Percentiles rank a stretch among this genome's conserved stretches.
Evolutionary conservation across 1,140 invertebrate species (phyloP).

Genomic region (Sinonovacula constricta): DNA sequence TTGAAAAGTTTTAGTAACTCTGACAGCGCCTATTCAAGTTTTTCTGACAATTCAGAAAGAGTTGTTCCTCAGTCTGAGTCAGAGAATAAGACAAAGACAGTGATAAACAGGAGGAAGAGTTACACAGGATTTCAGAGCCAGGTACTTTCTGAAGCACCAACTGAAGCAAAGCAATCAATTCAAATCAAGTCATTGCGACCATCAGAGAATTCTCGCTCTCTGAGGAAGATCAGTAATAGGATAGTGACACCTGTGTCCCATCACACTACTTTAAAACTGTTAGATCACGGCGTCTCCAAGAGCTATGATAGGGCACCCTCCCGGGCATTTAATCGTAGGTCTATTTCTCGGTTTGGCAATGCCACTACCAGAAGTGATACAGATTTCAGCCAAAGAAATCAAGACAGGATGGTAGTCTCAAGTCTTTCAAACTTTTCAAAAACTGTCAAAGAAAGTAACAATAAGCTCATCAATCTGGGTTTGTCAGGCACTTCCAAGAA

Average conservation of each 20-base stretch:
- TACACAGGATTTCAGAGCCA: conserved; percentile 28
- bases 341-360: conserved; percentile 22
- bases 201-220: conserved; percentile 32
- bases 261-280: background rate
- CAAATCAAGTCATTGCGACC: conserved; percentile 30
- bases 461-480: conserved; percentile 28
- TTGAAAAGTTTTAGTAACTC: conserved; percentile 60
- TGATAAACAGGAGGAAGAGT: conserved; percentile 32
- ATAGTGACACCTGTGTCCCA: conserved; percentile 11
- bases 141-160: conserved; percentile 17
- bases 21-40: conserved; percentile 70
- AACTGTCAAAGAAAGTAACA: conserved; percentile 19
- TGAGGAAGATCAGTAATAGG: conserved; percentile 28
- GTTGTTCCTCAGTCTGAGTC: conserved; percentile 9
- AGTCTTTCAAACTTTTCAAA: conserved; percentile 25
- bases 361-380: conserved; percentile 29
- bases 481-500: conserved; percentile 25
- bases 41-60: conserved; percentile 66
- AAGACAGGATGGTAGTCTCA: conserved; percentile 7
- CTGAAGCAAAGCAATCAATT: conserved; percentile 5
- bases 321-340: conserved; percentile 5
- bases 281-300: conserved; percentile 17
- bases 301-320: conserved; percentile 24
- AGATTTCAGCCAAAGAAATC: conserved; percentile 18
- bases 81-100: conserved; percentile 20